Conservation (phyloP, 2,113 vertebrate genomes). For the Grallaria varia region DNA sequence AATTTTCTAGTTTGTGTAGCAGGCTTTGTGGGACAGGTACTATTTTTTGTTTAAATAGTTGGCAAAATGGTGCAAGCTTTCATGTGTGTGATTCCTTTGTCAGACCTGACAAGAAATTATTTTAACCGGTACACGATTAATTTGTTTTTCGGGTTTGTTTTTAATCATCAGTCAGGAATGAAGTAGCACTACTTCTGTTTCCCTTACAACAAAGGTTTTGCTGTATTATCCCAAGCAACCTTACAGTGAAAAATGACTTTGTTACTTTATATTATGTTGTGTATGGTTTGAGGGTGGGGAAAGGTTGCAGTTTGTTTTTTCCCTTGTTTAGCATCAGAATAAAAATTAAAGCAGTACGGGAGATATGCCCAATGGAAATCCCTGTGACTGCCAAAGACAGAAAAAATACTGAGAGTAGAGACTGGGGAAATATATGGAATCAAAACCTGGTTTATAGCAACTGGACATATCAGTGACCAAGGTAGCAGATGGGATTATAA, state of each 20-base stretch:
- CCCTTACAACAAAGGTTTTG: neutral
- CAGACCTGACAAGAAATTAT: neutral
- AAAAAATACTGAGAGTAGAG: neutral
- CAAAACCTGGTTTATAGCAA: neutral
- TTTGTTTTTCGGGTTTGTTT: neutral
- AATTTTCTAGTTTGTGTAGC: neutral
- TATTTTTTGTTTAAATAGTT: neutral
- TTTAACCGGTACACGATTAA: neutral
- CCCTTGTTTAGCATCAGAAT: neutral
- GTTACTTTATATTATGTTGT: neutral
- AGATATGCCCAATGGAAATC: neutral
- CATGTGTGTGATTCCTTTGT: accelerated
- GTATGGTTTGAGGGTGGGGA: neutral
- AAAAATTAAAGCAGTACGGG: neutral
- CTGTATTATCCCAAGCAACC: neutral
- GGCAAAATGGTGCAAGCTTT: neutral
- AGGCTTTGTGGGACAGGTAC: neutral
- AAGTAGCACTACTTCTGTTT: neutral
- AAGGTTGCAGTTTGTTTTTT: neutral
- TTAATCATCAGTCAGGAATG: neutral
- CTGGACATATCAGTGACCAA: neutral
- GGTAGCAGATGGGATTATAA: neutral
- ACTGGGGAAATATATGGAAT: neutral
- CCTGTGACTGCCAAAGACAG: neutral
- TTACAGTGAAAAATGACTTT: neutral